These are phyloP conservation scores for Lingula anatina DNA, from an alignment of 2,888 invertebrate genomes.

Conservation along the genomic window DNA sequence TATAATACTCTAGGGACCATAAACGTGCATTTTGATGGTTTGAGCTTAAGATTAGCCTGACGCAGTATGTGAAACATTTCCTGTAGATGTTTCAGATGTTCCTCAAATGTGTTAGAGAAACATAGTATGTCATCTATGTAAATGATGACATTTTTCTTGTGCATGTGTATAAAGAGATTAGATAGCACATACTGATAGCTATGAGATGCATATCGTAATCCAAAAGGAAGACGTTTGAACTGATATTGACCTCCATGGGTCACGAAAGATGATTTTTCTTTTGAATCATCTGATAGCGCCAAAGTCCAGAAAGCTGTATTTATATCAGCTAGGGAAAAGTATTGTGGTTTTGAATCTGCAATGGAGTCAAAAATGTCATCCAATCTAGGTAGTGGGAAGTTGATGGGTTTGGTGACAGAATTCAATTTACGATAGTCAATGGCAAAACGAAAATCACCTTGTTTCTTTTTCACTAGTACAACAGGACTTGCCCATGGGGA, in stretches of 20 bases:
- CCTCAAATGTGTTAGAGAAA: neutral
- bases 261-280: constrained; percentile 1
- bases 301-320: no score
- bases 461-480: constrained; percentile 2
- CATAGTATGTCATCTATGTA: constrained; percentile 8
- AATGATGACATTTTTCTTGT: constrained; percentile 1
- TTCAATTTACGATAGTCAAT: constrained; percentile 7
- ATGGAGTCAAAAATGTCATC: constrained; percentile 8
- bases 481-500: constrained; percentile 2
- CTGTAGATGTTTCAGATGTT: constrained; percentile 1
- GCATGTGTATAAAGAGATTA: neutral
- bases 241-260: neutral
- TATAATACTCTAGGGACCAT: neutral
- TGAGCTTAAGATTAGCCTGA: neutral
- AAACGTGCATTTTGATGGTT: constrained; percentile 1
- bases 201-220: neutral
- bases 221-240: neutral
- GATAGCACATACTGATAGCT: neutral
- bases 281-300: constrained; percentile 1
- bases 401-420: constrained; percentile 3
- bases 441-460: no score
- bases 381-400: constrained; percentile 7
- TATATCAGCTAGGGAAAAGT: constrained; percentile 6
- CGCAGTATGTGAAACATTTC: neutral
- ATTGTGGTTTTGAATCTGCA: constrained; percentile 8